Percentiles rank a stretch among this genome's conserved stretches.
phyloP scores from a whole-genome alignment of 2,888 invertebrate species.

The Podabrus alpinus region DNA sequence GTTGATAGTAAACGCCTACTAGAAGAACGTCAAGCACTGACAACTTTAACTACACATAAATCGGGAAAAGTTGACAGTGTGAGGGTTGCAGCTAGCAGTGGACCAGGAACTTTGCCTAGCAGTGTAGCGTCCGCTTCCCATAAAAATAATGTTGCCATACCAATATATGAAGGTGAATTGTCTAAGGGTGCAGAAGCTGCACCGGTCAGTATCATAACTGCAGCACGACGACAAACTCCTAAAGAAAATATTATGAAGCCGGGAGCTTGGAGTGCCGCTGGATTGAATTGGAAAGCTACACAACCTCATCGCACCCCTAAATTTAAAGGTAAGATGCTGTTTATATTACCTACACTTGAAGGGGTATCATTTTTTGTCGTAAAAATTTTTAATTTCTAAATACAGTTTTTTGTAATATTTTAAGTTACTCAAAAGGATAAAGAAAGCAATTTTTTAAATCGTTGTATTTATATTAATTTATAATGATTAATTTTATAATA shows the following conservation, averaged over 20 bases:
- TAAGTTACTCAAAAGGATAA: too few relatives aligned
- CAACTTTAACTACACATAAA: conserved; percentile 72
- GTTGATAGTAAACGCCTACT: conserved; percentile 59
- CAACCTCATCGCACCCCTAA: conserved; percentile 46
- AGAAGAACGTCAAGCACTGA: conserved; percentile 77
- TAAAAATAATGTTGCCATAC: conserved; percentile 49
- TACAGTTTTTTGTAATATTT: too few relatives aligned
- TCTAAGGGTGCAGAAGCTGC: conserved; percentile 47
- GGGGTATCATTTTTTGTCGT: background rate
- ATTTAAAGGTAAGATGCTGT: conserved; percentile 55
- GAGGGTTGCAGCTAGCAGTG: conserved; percentile 44
- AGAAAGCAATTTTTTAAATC: too few relatives aligned
- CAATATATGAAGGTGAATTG: conserved; percentile 50
- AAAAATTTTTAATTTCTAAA: background rate
- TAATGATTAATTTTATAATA: too few relatives aligned
- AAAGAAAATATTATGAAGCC: conserved; percentile 75
- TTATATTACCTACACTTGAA: background rate
- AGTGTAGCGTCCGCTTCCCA: conserved; percentile 33
- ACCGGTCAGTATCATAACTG: conserved; percentile 61
- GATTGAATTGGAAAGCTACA: conserved; percentile 50
- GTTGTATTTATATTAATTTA: too few relatives aligned
- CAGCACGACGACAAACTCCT: conserved; percentile 58
- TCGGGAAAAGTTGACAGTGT: conserved; percentile 61
- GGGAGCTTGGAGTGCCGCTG: conserved; percentile 68
- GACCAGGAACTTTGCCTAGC: conserved; percentile 36